phyloP scores from a whole-genome alignment of 2,888 invertebrate species.

The Cabera pusaria region DNA sequence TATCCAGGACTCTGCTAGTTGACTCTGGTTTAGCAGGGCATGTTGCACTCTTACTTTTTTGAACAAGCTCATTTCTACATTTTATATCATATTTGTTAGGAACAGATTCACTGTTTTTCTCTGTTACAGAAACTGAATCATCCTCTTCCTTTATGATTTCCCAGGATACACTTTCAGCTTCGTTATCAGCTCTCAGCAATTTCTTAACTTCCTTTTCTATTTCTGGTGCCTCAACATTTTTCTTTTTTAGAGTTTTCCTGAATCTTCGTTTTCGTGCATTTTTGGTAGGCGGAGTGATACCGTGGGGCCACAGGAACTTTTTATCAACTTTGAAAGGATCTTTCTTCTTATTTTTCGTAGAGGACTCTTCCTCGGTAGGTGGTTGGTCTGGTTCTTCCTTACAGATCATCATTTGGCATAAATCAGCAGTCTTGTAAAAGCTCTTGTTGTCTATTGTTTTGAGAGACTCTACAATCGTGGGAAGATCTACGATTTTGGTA shows the following conservation, averaged over 20 bases:
- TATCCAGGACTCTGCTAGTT: slow-evolving; percentile 80
- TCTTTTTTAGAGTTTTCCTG: slow-evolving; percentile 97
- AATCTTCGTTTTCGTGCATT: slow-evolving; percentile 96
- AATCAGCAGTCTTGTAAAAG: slow-evolving; percentile 98
- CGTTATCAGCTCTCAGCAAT: slow-evolving; percentile 94
- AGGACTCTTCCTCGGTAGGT: slow-evolving; percentile 89
- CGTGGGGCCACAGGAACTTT: slow-evolving; percentile 97
- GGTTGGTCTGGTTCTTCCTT: slow-evolving; percentile 93
- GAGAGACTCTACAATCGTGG: slow-evolving; percentile 94
- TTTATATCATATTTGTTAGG: slow-evolving; percentile 19
- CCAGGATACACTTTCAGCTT: slow-evolving; percentile 94
- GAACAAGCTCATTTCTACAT: slow-evolving; percentile 14
- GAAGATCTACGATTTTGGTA: slow-evolving; percentile 95
- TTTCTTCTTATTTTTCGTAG: slow-evolving; percentile 91
- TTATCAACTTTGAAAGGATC: slow-evolving; percentile 93
- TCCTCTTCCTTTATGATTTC: slow-evolving; percentile 95
- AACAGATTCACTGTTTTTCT: slow-evolving; percentile 9
- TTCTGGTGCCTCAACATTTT: slow-evolving; percentile 98
- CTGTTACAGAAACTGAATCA: slow-evolving; percentile 72
- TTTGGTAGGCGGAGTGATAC: slow-evolving; percentile 97
- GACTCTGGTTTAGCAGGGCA: slow-evolving; percentile 49
- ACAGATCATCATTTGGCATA: slow-evolving; percentile 96
- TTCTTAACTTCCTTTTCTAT: slow-evolving; percentile 99
- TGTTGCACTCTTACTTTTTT: slow-evolving; percentile 13
- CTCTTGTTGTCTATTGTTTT: slow-evolving; percentile 98